Percentiles rank a stretch among this genome's conserved stretches.
These are phyloP conservation scores for Megalurothrips usitatus DNA, from an alignment of 2,888 invertebrate genomes.

Conservation along the genomic window DNA sequence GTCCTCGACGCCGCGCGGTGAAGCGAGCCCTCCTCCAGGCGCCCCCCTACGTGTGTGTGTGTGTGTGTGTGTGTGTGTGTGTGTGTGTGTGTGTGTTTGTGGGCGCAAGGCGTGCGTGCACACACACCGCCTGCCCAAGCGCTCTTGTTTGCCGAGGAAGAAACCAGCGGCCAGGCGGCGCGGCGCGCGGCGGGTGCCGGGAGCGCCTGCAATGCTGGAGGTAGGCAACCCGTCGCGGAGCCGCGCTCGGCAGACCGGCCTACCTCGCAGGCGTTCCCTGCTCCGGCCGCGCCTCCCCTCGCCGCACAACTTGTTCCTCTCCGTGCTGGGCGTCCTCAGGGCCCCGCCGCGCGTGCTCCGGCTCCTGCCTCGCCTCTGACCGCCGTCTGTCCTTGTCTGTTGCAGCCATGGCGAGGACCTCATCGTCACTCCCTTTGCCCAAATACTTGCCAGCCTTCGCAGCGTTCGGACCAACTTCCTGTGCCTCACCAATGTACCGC, in stretches of 20 bases:
- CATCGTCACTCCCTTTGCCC: constrained; percentile 99
- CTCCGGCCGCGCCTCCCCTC: neutral
- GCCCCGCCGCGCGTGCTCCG: neutral
- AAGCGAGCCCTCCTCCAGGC: no score
- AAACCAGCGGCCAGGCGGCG: neutral
- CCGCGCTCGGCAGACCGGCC: neutral
- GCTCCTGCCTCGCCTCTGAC: neutral
- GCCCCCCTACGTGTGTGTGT: no score
- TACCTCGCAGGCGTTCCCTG: neutral
- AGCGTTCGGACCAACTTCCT: constrained; percentile 98
- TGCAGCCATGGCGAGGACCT: constrained; percentile 96
- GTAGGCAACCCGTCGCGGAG: neutral
- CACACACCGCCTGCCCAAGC: no score
- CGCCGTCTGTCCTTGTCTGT: constrained; percentile 42
- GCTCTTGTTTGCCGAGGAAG: no score
- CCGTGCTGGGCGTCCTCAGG: neutral
- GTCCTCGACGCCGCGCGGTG: no score
- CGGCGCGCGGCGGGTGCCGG: neutral
- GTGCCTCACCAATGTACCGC: constrained; percentile 91
- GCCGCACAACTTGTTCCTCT: neutral
- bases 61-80: no score
- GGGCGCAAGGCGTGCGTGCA: no score
- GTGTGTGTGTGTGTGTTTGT: no score
- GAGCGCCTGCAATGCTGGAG: neutral
- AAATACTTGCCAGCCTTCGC: constrained; percentile 96